Conservation (phyloP, 2,797 vertebrate species). For the Leptatherina wallacei region DNA sequence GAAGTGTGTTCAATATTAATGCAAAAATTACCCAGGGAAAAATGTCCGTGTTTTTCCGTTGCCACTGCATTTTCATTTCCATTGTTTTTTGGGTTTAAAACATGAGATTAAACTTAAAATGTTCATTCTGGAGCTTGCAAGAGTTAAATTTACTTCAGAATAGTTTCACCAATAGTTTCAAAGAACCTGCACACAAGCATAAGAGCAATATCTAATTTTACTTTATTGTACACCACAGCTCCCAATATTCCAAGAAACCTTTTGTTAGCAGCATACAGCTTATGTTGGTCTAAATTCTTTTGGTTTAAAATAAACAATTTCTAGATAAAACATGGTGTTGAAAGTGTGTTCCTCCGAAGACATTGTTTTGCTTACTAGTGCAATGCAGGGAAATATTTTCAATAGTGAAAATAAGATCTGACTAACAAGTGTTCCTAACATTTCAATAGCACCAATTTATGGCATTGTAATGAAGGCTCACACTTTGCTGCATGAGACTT, state of each 20-base stretch:
- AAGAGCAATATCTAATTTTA: neutral
- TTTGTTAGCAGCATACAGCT: no score
- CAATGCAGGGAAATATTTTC: no score
- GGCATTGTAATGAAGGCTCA: no score
- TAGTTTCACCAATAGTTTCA: neutral
- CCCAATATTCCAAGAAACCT: neutral
- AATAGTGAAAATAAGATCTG: no score
- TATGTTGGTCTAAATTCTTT: no score
- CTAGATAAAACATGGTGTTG: neutral
- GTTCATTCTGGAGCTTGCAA: neutral
- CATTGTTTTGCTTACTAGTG: no score
- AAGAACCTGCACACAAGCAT: no score
- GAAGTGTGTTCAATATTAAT: neutral
- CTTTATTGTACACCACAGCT: neutral
- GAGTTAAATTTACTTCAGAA: neutral
- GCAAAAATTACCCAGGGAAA: neutral
- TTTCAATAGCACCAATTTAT: neutral
- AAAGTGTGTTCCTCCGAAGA: neutral
- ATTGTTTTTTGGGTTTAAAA: neutral
- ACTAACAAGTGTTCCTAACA: no score
- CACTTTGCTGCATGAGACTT: neutral
- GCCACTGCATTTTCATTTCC: no score
- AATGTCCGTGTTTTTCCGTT: neutral
- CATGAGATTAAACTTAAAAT: neutral
- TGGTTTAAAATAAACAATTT: no score